A percentile compares a stretch with the other conserved stretches of the same genome.
These are phyloP conservation scores for Pedionomus torquatus DNA, from an alignment of 2,113 vertebrate genomes.

Conservation along the genomic window DNA sequence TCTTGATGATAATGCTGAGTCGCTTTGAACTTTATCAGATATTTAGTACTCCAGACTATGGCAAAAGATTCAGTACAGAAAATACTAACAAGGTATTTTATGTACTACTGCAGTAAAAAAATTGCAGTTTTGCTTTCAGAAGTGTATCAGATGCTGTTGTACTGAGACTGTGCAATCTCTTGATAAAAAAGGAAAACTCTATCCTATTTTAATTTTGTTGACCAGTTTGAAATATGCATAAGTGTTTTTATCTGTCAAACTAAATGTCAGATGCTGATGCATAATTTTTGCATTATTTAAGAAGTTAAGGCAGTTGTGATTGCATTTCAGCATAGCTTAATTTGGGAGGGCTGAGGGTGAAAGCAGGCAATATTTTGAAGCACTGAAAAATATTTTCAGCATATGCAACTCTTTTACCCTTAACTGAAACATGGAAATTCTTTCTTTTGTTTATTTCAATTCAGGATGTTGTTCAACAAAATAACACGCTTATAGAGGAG, in stretches of 20 bases:
- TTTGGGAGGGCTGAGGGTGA: not conserved
- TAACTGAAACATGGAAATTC: not conserved
- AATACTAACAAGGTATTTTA: constrained; percentile 88
- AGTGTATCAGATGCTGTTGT: not conserved
- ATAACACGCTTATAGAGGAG: constrained; percentile 97
- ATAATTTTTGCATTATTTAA: not conserved
- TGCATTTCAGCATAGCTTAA: not conserved
- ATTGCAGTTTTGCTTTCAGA: not conserved
- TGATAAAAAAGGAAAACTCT: not conserved
- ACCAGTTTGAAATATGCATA: not conserved
- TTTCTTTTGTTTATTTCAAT: not conserved
- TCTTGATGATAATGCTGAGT: constrained; percentile 95
- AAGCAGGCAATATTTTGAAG: not conserved
- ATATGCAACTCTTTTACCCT: not conserved
- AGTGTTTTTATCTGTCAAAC: not conserved
- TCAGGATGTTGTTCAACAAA: constrained; percentile 95
- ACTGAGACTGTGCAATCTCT: not conserved
- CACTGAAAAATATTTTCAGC: not conserved
- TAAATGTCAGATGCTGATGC: not conserved
- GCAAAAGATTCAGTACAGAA: constrained; percentile 88
- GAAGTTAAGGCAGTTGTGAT: not conserved
- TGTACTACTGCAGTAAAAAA: not conserved
- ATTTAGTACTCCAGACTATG: constrained; percentile 90
- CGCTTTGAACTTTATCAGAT: constrained; percentile 96
- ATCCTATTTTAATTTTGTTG: not conserved